Conservation (phyloP, 2,113 vertebrate genomes). For the Tinamus guttatus region DNA sequence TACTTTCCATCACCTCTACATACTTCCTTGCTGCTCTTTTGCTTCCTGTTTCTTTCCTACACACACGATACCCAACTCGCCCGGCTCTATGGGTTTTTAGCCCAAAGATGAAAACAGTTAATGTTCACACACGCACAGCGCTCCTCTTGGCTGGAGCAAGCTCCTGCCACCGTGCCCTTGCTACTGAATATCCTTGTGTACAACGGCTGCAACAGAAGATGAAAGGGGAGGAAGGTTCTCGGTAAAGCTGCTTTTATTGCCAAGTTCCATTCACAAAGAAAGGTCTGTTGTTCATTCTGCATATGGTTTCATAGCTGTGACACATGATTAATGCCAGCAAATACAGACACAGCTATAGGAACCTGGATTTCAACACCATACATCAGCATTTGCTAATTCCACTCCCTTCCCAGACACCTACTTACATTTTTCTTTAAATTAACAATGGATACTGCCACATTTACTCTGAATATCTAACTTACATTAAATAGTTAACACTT, state of each 20-base stretch:
- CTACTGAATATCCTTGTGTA: neutral
- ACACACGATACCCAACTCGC: neutral
- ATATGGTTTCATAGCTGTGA: neutral
- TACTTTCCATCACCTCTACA: neutral
- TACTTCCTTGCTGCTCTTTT: neutral
- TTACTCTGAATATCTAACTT: slow-evolving; percentile 28
- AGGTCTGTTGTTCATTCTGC: slow-evolving; percentile 52
- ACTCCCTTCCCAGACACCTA: neutral
- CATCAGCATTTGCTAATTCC: neutral
- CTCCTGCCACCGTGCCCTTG: neutral
- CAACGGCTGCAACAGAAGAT: neutral
- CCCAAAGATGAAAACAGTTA: neutral
- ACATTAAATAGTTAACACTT: slow-evolving; percentile 42
- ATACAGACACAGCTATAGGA: slow-evolving; percentile 42
- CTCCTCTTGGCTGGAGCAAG: neutral
- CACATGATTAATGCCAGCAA: slow-evolving; percentile 25
- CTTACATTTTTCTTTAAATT: slow-evolving; percentile 45
- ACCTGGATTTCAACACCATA: slow-evolving; percentile 10
- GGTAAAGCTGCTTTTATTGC: slow-evolving; percentile 75
- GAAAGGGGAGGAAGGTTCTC: slow-evolving; percentile 32
- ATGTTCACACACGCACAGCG: neutral
- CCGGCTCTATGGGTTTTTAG: neutral
- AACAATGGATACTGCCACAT: neutral
- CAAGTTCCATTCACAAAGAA: slow-evolving; percentile 72
- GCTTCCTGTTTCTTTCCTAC: neutral